Conservation (phyloP, 1,140 invertebrate species). For the Oncopodura yosiiana region DNA sequence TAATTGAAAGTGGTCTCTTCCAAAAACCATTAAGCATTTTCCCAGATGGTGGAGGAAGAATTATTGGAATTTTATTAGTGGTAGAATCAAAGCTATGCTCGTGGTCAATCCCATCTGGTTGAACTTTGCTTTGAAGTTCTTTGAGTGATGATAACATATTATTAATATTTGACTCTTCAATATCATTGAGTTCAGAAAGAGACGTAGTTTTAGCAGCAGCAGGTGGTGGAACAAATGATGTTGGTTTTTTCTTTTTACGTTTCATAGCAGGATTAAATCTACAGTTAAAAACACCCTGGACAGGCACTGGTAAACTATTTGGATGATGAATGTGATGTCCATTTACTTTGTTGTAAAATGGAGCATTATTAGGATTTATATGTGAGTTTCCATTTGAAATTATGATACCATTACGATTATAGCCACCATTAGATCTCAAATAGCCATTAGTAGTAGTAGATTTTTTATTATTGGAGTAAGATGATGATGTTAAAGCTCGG, state of each 20-base stretch:
- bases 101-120: neutral
- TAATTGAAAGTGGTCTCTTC: constrained; percentile 58
- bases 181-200: constrained; percentile 16
- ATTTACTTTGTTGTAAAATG: constrained; percentile 26
- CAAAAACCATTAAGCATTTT: constrained; percentile 59
- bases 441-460: too few species aligned
- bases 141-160: constrained; percentile 1
- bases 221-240: constrained; percentile 71
- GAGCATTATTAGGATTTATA: neutral
- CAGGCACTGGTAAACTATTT: too few species aligned
- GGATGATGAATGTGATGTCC: constrained; percentile 30
- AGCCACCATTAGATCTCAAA: too few species aligned
- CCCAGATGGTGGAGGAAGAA: constrained; percentile 10
- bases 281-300: constrained; percentile 81
- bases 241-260: constrained; percentile 81
- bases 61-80: neutral
- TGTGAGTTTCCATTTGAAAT: constrained; percentile 3
- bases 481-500: too few species aligned
- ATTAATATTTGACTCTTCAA: neutral
- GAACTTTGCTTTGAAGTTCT: neutral
- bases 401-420: constrained; percentile 6
- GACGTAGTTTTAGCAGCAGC: constrained; percentile 38
- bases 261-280: constrained; percentile 67
- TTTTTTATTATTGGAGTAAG: too few species aligned
- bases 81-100: neutral